These are phyloP conservation scores for Harpegnathos saltator DNA, from an alignment of 1,140 invertebrate genomes.

Conservation along the genomic window DNA sequence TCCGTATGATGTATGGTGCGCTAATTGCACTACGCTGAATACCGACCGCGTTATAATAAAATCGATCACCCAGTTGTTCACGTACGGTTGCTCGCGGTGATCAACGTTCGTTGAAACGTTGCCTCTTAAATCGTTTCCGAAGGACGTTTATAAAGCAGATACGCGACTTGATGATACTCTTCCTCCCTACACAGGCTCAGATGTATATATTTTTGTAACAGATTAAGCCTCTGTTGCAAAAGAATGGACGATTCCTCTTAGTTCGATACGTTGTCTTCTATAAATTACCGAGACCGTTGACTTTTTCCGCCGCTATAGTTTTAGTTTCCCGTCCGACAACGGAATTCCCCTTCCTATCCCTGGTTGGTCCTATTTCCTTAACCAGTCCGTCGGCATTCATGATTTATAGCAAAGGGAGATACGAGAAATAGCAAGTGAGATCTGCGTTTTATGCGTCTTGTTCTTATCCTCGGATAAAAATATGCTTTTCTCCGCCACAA, in stretches of 20 bases:
- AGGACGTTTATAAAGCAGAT: no score
- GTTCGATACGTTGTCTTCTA: conserved; percentile 43
- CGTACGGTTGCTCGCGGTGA: conserved; percentile 19
- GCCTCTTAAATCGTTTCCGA: not conserved
- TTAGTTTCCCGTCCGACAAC: conserved; percentile 81
- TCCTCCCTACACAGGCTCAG: not conserved
- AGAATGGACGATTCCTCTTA: not conserved
- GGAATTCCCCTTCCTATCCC: conserved; percentile 67
- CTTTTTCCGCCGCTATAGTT: conserved; percentile 57
- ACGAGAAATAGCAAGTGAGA: conserved; percentile 84
- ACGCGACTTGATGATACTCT: not conserved
- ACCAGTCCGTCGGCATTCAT: conserved; percentile 80
- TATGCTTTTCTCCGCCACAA: conserved; percentile 65
- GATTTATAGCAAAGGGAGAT: conserved; percentile 85
- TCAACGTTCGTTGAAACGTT: conserved; percentile 49
- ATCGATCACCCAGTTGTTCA: conserved; percentile 44
- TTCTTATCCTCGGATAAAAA: conserved; percentile 81
- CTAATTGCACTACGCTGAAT: conserved; percentile 84
- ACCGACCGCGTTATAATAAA: conserved; percentile 76
- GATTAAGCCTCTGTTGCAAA: not conserved
- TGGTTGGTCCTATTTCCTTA: conserved; percentile 77
- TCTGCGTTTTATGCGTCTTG: conserved; percentile 55
- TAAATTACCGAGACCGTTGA: conserved; percentile 65
- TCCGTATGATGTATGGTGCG: conserved; percentile 83
- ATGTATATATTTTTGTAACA: not conserved